Conservation (phyloP, 1,140 invertebrate species). For the Drusus annulatus region DNA sequence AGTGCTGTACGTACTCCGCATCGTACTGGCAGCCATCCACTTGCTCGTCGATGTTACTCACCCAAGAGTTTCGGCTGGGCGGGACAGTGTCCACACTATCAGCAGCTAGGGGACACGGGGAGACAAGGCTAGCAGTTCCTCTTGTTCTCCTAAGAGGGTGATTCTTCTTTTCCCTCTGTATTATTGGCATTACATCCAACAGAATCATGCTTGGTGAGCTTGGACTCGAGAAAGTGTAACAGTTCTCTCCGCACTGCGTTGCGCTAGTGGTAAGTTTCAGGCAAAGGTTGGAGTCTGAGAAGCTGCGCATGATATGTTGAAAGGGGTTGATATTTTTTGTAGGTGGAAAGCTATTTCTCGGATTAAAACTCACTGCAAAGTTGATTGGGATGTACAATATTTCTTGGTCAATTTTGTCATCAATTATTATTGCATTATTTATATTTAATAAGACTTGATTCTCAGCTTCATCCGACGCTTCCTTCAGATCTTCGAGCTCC, state of each 20-base stretch:
- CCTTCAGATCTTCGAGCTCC: slow-evolving; percentile 80
- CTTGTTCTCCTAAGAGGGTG: slow-evolving; percentile 67
- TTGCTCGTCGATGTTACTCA: slow-evolving; percentile 71
- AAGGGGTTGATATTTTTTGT: slow-evolving; percentile 78
- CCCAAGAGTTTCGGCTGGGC: slow-evolving; percentile 71
- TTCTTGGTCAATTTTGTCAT: slow-evolving; percentile 76
- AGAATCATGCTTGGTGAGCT: slow-evolving; percentile 74
- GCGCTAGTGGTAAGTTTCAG: slow-evolving; percentile 76
- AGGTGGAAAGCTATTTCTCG: slow-evolving; percentile 81
- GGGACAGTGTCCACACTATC: slow-evolving; percentile 53
- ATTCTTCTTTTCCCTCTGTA: slow-evolving; percentile 64
- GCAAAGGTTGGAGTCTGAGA: slow-evolving; percentile 81
- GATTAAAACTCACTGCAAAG: slow-evolving; percentile 76
- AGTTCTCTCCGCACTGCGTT: slow-evolving; percentile 68
- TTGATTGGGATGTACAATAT: slow-evolving; percentile 80
- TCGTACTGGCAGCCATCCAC: slow-evolving; percentile 78
- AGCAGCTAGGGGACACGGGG: slow-evolving; percentile 15
- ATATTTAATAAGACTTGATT: slow-evolving; percentile 71
- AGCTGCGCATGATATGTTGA: slow-evolving; percentile 81
- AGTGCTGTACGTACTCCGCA: slow-evolving; percentile 82
- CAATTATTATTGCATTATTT: slow-evolving; percentile 69
- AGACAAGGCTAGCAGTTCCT: slow-evolving; percentile 63
- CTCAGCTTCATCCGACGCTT: slow-evolving; percentile 80
- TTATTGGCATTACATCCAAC: slow-evolving; percentile 68
- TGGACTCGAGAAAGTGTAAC: slow-evolving; percentile 71